Evolutionary conservation across 1,140 invertebrate genomes (phyloP).

Genomic region (Stegodyphus mimosarum): DNA sequence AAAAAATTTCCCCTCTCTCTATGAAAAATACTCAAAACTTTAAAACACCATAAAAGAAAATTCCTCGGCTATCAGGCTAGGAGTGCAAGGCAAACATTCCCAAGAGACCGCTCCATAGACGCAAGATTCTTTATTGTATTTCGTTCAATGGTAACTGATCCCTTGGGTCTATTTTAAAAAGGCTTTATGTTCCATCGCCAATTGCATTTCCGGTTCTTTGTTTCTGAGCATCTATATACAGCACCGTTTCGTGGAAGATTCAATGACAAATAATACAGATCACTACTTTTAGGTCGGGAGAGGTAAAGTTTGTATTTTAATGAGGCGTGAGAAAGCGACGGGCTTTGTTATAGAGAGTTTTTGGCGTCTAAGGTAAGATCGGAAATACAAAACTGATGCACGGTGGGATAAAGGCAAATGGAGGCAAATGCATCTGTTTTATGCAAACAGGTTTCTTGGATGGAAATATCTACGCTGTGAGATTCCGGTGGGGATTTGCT

Average conservation of each 20-base stretch:
- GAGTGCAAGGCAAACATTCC: conserved; percentile 41
- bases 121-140: conserved; percentile 59
- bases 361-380: no score
- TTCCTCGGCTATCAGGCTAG: conserved; percentile 20
- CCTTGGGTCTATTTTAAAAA: conserved; percentile 57
- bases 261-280: conserved; percentile 47
- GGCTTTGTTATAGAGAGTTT: no score
- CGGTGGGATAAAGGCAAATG: no score
- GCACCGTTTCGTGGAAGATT: neutral
- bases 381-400: no score
- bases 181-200: conserved; percentile 50
- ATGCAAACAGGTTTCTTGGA: no score
- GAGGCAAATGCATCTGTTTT: no score
- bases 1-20: conserved; percentile 7
- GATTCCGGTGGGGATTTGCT: no score
- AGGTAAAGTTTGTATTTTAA: conserved; percentile 45
- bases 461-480: no score
- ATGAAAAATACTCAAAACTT: conserved; percentile 59
- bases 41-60: conserved; percentile 56
- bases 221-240: conserved; percentile 23
- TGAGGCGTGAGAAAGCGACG: conserved; percentile 18
- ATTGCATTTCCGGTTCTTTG: conserved; percentile 9
- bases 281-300: neutral
- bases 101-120: conserved; percentile 23
- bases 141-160: conserved; percentile 47